Conservation (phyloP, 2,888 invertebrate species). For the Ochropacha duplaris region DNA sequence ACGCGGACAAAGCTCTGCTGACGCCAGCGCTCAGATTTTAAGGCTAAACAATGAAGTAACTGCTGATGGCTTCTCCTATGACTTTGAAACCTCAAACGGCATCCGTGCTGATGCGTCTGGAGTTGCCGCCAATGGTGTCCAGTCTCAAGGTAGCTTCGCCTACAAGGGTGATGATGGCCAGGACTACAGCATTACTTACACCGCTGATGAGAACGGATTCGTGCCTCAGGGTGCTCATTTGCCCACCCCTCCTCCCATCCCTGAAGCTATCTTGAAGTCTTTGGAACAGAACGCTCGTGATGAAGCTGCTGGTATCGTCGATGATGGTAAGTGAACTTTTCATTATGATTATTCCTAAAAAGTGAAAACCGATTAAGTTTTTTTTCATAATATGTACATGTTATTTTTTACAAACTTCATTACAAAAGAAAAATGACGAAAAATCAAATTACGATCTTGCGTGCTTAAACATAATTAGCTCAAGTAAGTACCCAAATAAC, state of each 20-base stretch:
- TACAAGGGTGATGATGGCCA: conserved; percentile 80
- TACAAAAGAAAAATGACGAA: background rate
- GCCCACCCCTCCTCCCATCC: conserved; percentile 77
- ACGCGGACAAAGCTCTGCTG: conserved; percentile 52
- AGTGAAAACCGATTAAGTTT: too few relatives aligned
- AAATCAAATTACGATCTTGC: background rate
- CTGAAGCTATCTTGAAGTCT: conserved; percentile 74
- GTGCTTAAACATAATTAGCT: background rate
- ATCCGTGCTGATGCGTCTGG: conserved; percentile 76
- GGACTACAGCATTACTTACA: conserved; percentile 77
- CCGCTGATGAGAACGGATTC: conserved; percentile 78
- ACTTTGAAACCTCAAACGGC: conserved; percentile 77
- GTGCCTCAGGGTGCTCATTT: conserved; percentile 74
- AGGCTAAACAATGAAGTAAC: conserved; percentile 71
- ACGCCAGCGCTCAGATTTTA: conserved; percentile 70
- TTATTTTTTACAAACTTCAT: too few relatives aligned
- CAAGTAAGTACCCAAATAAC: background rate
- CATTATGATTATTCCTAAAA: background rate
- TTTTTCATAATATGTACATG: too few relatives aligned
- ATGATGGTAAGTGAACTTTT: conserved; percentile 68
- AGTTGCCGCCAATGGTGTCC: conserved; percentile 74
- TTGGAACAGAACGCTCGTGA: conserved; percentile 78
- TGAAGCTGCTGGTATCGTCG: conserved; percentile 75
- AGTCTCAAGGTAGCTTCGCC: conserved; percentile 74
- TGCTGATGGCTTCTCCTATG: conserved; percentile 73